phyloP scores from a whole-genome alignment of 1,140 invertebrate genomes.

The Helicoverpa armigera region DNA sequence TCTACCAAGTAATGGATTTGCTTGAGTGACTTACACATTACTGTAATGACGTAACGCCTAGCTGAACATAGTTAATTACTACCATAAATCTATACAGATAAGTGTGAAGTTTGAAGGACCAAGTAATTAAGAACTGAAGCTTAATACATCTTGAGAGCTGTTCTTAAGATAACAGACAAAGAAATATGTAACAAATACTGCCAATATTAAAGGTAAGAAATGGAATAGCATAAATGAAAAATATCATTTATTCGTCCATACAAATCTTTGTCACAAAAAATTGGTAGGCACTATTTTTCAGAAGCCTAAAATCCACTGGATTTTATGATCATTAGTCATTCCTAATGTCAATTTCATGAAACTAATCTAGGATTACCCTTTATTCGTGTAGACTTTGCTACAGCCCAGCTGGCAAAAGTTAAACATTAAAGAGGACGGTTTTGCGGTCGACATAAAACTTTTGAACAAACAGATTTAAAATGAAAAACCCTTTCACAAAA shows the following conservation, averaged over 20 bases:
- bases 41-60: conserved; percentile 26
- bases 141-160: too few relatives aligned
- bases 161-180: too few relatives aligned
- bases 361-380: neutral
- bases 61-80: conserved; percentile 24
- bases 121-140: too few relatives aligned
- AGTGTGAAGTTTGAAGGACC: conserved; percentile 22
- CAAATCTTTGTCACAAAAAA: too few relatives aligned
- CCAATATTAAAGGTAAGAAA: too few relatives aligned
- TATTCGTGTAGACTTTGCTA: neutral
- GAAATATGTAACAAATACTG: too few relatives aligned
- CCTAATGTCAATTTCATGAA: neutral
- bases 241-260: too few relatives aligned
- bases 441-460: neutral
- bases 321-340: too few relatives aligned
- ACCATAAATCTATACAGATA: conserved; percentile 10
- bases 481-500: neutral
- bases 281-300: too few relatives aligned
- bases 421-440: neutral
- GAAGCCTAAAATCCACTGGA: too few relatives aligned
- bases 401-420: neutral
- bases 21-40: neutral
- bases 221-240: too few relatives aligned
- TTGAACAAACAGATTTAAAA: neutral
- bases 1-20: neutral